Base-by-base conservation (phyloP, 2,888 invertebrate species). In the Lutraria lutraria region DNA sequence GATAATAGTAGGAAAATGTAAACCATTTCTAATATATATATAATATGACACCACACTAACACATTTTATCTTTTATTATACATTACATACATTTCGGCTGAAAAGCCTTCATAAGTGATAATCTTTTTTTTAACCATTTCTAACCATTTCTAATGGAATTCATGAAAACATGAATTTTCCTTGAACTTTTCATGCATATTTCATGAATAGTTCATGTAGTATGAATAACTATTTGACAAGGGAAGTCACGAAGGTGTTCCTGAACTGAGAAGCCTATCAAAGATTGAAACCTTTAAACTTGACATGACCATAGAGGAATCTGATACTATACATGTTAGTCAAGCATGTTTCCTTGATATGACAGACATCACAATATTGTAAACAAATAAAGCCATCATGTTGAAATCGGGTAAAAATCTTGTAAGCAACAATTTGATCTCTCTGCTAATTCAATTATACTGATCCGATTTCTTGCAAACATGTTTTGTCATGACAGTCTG, bases 401-500 rank as follows among this genome's bases (percentile, higher is more conserved):
- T 68, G 25, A 68, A 68, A 68, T 68, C 63, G n/a, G 63, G 63
- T n/a, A 10, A 25, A 68, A 25, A 68, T 25, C 25, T 68, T 68
- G 63, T 25, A 68, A 25, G 25, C n/a, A 68, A 13, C 63, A 68
- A 25, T n/a, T 68, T 76, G 31, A 76, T 76, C 76, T 31, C 54
- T 31, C 60, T 60, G 80, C 85, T 60, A 85, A 76, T 83, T 63
- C 68, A 83, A 83, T 83, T 72, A 68, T n/a, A 82, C 34, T 34
- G 79, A 87, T 87, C 63, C 25, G 54, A 52, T 87, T 83, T 87
- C 87, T 43, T n/a, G 34, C 79, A 25, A 83, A 56, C 83, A 60
- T 63, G 82, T 83, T 34, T 80, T 54, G 60, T 53, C 34, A 19
- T 84, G 88, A 88, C 88, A 88, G 85, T 85, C 84, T 88, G 88